Evolutionary conservation across 2,113 vertebrate genomes (phyloP).

Genomic region (Syngnathoides biaculeatus): DNA sequence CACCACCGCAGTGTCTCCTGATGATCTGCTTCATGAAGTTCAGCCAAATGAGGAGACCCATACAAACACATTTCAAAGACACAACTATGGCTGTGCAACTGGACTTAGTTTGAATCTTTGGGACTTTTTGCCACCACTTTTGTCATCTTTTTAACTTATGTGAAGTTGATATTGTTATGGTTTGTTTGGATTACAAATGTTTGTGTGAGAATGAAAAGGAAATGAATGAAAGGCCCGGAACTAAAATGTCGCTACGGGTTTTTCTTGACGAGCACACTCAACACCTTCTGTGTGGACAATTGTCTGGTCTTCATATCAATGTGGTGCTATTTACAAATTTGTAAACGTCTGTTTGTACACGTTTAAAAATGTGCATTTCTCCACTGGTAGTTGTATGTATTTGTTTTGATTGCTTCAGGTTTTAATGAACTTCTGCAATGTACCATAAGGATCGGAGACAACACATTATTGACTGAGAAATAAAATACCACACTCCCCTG

Average conservation of each 20-base stretch:
- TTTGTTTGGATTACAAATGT: slow-evolving; percentile 45
- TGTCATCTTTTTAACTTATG: slow-evolving; percentile 75
- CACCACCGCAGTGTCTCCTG: slow-evolving; percentile 23
- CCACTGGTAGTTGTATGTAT: slow-evolving; percentile 41
- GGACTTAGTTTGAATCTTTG: slow-evolving; percentile 54
- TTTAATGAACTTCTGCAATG: slow-evolving; percentile 34
- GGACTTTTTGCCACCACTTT: slow-evolving; percentile 58
- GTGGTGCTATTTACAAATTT: slow-evolving; percentile 70
- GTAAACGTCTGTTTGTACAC: slow-evolving; percentile 48
- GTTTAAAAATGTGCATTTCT: slow-evolving; percentile 47
- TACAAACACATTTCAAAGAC: slow-evolving; percentile 29
- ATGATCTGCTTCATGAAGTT: slow-evolving; percentile 37
- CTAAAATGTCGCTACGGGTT: slow-evolving; percentile 72
- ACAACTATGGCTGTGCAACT: slow-evolving; percentile 51
- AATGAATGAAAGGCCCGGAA: slow-evolving; percentile 54
- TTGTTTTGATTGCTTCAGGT: slow-evolving; percentile 19
- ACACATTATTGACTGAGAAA: slow-evolving; percentile 35
- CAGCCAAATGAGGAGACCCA: slow-evolving; percentile 31
- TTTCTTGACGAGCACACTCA: slow-evolving; percentile 61
- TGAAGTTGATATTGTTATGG: slow-evolving; percentile 61
- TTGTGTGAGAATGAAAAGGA: slow-evolving; percentile 33
- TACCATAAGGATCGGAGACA: slow-evolving; percentile 49
- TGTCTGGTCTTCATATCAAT: slow-evolving; percentile 41
- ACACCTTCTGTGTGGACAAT: slow-evolving; percentile 49
- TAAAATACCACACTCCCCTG: slow-evolving; percentile 27